These are phyloP conservation scores for Colletes collaris DNA, from an alignment of 2,888 invertebrate genomes.

Conservation along the genomic window DNA sequence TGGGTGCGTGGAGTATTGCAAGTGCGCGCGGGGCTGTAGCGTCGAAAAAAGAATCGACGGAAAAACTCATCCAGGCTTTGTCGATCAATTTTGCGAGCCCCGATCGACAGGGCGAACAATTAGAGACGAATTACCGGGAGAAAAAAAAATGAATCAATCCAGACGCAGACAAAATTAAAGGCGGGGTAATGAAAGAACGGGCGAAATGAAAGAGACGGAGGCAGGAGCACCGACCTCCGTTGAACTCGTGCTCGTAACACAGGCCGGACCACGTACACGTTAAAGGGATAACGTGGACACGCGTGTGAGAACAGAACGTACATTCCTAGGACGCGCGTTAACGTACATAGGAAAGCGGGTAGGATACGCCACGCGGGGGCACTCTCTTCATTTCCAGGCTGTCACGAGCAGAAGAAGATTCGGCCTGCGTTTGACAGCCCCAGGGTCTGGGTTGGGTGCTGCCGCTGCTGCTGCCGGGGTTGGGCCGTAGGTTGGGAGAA, in stretches of 20 bases:
- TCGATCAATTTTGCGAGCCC: slow-evolving; percentile 40
- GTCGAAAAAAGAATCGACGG: neutral
- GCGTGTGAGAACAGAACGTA: slow-evolving; percentile 65
- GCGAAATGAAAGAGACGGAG: slow-evolving; percentile 56
- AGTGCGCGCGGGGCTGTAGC: too few relatives aligned
- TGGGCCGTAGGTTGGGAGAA: slow-evolving; percentile 72
- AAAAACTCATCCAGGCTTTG: slow-evolving; percentile 33
- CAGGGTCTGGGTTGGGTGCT: slow-evolving; percentile 81
- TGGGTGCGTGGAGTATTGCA: too few relatives aligned
- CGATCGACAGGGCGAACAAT: slow-evolving; percentile 52
- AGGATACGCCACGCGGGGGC: slow-evolving; percentile 77
- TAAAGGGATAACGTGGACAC: slow-evolving; percentile 68
- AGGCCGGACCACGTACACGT: slow-evolving; percentile 51
- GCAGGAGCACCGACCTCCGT: slow-evolving; percentile 52
- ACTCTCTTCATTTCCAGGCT: slow-evolving; percentile 83
- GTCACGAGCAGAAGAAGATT: slow-evolving; percentile 82
- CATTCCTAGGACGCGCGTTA: slow-evolving; percentile 69
- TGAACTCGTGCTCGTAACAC: slow-evolving; percentile 53
- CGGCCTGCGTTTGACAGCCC: slow-evolving; percentile 83
- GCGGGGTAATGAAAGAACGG: slow-evolving; percentile 53
- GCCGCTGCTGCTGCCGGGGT: slow-evolving; percentile 54
- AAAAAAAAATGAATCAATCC: slow-evolving; percentile 53
- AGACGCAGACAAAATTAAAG: slow-evolving; percentile 54
- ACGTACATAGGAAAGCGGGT: slow-evolving; percentile 72
- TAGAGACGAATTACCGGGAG: slow-evolving; percentile 49